Conservation (phyloP, 2,888 invertebrate species). For the Seira musarum region DNA sequence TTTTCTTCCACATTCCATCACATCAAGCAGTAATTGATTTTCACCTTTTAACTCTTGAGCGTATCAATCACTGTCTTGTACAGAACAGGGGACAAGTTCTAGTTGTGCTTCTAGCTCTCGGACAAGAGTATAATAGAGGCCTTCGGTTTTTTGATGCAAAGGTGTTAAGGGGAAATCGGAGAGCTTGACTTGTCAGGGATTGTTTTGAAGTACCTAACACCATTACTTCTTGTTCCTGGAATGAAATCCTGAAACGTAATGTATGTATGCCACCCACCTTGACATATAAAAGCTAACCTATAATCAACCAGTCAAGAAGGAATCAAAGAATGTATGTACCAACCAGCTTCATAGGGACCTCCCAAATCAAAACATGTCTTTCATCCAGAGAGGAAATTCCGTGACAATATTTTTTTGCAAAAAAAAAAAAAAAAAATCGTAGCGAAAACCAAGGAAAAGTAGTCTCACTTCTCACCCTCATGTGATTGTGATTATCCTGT, state of each 20-base stretch:
- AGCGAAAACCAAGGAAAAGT: no score
- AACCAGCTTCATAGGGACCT: neutral
- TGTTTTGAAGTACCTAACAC: neutral
- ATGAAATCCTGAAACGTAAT: neutral
- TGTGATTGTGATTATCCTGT: neutral
- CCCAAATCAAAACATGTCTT: neutral
- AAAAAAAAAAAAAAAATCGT: no score
- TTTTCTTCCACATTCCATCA: neutral
- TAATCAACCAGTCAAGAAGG: neutral
- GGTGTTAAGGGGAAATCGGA: neutral
- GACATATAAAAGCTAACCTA: neutral
- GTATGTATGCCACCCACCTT: neutral
- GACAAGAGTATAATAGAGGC: neutral
- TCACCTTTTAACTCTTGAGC: conserved; percentile 36
- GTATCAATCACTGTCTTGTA: conserved; percentile 59
- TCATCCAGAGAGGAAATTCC: neutral
- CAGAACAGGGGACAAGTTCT: conserved; percentile 24
- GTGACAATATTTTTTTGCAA: neutral
- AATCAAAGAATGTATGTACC: neutral
- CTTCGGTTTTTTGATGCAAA: neutral
- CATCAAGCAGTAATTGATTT: conserved; percentile 46
- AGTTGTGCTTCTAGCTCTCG: neutral
- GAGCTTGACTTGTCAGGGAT: neutral
- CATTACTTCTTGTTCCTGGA: neutral
- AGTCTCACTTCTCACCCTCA: no score